Percentiles rank a stretch among this genome's conserved stretches.
Evolutionary conservation across 2,797 vertebrate genomes (phyloP).

Genomic region (Halcyon chelicuti): DNA sequence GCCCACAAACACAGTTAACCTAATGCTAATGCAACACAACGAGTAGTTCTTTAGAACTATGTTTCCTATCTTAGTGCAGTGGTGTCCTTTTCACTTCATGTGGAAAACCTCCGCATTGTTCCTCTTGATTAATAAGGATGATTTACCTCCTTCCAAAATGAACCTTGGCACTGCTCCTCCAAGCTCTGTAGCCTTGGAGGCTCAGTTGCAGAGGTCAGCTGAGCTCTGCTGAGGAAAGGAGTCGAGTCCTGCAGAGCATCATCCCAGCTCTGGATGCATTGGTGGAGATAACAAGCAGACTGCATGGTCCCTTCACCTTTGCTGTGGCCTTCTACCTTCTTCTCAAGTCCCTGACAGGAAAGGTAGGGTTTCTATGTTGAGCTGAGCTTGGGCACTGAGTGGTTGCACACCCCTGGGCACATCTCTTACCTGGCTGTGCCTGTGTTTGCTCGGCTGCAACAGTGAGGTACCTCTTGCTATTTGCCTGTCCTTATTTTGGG

Average conservation of each 20-base stretch:
- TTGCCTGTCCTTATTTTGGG: neutral
- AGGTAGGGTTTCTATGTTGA: neutral
- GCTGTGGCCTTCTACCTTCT: neutral
- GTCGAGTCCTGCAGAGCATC: neutral
- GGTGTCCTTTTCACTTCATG: neutral
- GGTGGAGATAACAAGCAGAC: neutral
- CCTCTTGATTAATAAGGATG: neutral
- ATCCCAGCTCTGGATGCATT: fast-evolving
- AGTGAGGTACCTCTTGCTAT: neutral
- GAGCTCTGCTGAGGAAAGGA: neutral
- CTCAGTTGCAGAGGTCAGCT: neutral
- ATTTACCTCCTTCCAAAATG: neutral
- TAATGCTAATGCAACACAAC: neutral
- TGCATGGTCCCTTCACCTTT: fast-evolving
- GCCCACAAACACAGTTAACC: neutral
- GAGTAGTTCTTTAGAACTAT: neutral
- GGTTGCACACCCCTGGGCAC: fast-evolving
- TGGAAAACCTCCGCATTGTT: neutral
- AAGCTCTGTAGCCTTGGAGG: neutral
- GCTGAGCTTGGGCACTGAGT: neutral
- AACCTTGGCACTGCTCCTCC: neutral
- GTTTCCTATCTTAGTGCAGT: neutral
- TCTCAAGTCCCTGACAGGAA: neutral
- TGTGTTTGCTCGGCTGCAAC: fast-evolving
- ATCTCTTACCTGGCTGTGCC: neutral